Evolutionary conservation across 2,113 vertebrate genomes (phyloP), one percentile per base, ranked within the genome.

Genomic region (Halichoerus grypus): DNA sequence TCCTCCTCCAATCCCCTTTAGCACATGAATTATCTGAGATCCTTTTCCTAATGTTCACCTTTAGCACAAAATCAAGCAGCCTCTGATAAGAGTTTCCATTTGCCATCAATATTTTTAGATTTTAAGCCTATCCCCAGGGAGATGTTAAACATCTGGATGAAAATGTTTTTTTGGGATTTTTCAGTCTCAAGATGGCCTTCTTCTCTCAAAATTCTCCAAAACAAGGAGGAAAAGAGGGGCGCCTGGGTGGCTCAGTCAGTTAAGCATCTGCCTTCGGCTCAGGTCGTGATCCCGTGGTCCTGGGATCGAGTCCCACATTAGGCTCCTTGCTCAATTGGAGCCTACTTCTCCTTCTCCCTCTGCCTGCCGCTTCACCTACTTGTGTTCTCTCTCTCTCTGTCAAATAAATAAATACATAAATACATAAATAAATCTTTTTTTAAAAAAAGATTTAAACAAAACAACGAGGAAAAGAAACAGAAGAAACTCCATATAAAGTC

Each of bases 401-500:
- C 59, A 63, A 28, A 63, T 63, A 63, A 63, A 63, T 12, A 28
- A 28, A 28, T 63, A 28, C 28, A 28, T 63, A 14, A 12, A 53
- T 53, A 53, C 28, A 28, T 63, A 28, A 14, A 53, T 53, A 53
- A 63, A 63, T 31, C 61, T 63, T 61, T 53, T 53, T 55, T 36
- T 36, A 36, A 36, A 36, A 61, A 63, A 63, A 63, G 26, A 26
- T 28, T 63, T 63, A 28, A 28, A 63, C 49, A 95, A 95, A 95
- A 94, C 5, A 55, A 55, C 31, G 55, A 90, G 80, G 76, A 95
- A 86, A 72, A 92, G 46, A 97, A 86, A 59, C 59, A 93, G 51
- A 92, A 85, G 86, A 96, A 96, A 83, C 59, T 82, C 71, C 79
- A 97, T 46, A 96, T 91, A 88, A 94, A 97, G 89, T 97, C 82